A percentile compares a stretch with the other conserved stretches of the same genome.
Evolutionary conservation across 2,888 invertebrate genomes (phyloP).

Genomic region (Netelia virgata): DNA sequence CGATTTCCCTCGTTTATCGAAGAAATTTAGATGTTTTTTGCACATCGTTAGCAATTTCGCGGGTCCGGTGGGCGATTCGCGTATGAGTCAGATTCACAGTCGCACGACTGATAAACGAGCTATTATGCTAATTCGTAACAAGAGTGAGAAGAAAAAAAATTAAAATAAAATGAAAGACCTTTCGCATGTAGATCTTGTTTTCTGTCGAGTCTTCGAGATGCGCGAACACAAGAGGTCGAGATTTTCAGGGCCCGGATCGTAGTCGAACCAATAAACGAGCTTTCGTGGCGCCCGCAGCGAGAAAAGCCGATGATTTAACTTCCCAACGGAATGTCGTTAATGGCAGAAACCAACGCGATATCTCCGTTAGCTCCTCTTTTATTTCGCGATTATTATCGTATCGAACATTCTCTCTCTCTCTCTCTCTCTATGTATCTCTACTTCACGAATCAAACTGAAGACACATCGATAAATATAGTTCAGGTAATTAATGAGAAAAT

Average conservation of each 20-base stretch:
- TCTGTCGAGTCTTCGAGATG: constrained; percentile 1
- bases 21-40: no score
- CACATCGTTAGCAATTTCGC: constrained; percentile 29
- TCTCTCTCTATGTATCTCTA: not conserved
- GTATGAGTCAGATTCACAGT: constrained; percentile 37
- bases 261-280: constrained; percentile 39
- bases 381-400: constrained; percentile 2
- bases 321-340: constrained; percentile 53
- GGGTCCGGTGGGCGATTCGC: constrained; percentile 31
- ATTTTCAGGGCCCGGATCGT: constrained; percentile 15
- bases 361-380: no score
- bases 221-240: not conserved
- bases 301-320: constrained; percentile 53
- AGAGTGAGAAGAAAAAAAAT: not conserved
- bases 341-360: constrained; percentile 5
- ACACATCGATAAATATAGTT: constrained; percentile 40
- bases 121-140: constrained; percentile 53
- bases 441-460: constrained; percentile 30
- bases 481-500: constrained; percentile 45
- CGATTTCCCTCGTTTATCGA: no score
- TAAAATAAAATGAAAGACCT: not conserved
- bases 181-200: constrained; percentile 26
- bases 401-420: constrained; percentile 9
- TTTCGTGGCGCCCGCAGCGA: constrained; percentile 35
- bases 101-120: constrained; percentile 12